Percentiles rank a stretch among this genome's conserved stretches.
phyloP scores from a whole-genome alignment of 2,888 invertebrate species.

The Trichopria drosophilae region DNA sequence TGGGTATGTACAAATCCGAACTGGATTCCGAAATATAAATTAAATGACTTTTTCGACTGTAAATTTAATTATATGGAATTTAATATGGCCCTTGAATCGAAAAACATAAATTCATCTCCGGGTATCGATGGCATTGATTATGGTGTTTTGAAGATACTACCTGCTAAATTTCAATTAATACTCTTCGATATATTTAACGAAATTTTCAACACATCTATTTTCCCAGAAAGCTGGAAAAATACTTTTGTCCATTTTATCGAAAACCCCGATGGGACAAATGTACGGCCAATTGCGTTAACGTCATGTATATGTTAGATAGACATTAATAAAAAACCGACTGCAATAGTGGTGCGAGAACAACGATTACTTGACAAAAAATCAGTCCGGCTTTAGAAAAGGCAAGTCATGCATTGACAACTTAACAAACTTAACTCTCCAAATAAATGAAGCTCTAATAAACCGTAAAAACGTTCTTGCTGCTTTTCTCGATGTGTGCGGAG shows the following conservation, averaged over 20 bases:
- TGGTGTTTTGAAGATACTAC: not conserved
- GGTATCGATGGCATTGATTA: slow-evolving; percentile 14
- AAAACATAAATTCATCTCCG: slow-evolving; percentile 1
- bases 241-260: no score
- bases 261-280: slow-evolving; percentile 1
- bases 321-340: slow-evolving; percentile 7
- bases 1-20: no score
- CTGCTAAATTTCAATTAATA: not conserved
- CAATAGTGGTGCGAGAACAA: slow-evolving; percentile 11
- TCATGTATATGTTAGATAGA: slow-evolving; percentile 9
- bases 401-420: no score
- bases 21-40: not conserved
- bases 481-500: not conserved
- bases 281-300: no score
- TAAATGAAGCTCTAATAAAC: no score
- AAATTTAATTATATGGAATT: slow-evolving; percentile 8
- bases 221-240: no score
- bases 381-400: not conserved
- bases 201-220: not conserved
- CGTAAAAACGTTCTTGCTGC: no score
- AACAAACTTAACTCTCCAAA: no score
- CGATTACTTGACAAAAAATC: not conserved
- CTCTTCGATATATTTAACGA: slow-evolving; percentile 11
- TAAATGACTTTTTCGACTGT: not conserved
- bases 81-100: not conserved